Evolutionary conservation across 2,888 invertebrate species (phyloP), one percentile per base, ranked within the genome.

Genomic region (Cephus rjabovi): DNA sequence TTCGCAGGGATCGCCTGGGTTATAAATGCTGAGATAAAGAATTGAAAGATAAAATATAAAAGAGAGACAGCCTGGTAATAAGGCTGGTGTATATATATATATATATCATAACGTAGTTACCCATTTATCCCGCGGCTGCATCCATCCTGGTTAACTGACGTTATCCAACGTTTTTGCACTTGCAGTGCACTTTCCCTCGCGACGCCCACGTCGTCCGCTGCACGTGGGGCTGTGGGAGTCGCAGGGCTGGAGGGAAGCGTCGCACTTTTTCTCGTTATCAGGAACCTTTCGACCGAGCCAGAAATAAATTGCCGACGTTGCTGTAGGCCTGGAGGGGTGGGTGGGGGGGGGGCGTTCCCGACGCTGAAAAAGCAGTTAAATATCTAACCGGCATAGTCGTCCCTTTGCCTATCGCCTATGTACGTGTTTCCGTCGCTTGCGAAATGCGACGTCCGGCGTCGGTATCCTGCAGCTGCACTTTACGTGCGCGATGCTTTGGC

Each of bases 341-440:
- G 3, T 12, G 37, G 15, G 15, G 15, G 15, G 2, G 15, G 40
- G 6, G 15, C 40, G 23, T 15, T 2, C 30, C 30, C 30, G 70
- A 70, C 82, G 80, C 81, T 84, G 85, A 86, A 84, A 81, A 86
- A 84, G 81, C 82, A 78, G 79, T 80, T 76, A 78, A 79, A 84
- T 81, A 82, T 79, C 81, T 73, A 30, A 35, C 11, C 74, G 74
- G 35, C 12, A 34, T 71, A 6, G 71, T 0, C 71, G 31, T 23
- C 31, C 33, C 31, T 71, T 71, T 71, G 9, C 56, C 68, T 70
- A 15, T 15, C 73, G 76, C 71, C 30, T 12, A 6, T 6, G 40
- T 73, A 75, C 74, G 69, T 15, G 33, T 40, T 31, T 31, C 56
- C 37, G 71, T 23, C 23, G 56, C 6, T 56, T 23, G 23, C 56